Conservation (phyloP, 2,113 vertebrate genomes). For the Columba janthina region DNA sequence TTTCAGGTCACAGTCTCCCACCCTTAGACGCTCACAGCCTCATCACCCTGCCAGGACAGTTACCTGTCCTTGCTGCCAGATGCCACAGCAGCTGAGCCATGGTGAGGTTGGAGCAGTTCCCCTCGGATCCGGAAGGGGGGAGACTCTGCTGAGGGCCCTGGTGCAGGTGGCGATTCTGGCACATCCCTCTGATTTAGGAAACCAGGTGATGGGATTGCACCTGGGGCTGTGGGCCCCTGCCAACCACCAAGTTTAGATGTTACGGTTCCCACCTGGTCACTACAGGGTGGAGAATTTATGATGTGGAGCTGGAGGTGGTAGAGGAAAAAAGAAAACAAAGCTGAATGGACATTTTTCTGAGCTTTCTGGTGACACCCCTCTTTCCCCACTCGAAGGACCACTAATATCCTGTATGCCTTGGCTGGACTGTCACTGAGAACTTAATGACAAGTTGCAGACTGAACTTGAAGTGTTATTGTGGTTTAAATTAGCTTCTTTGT, state of each 20-base stretch:
- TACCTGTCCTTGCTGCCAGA: neutral
- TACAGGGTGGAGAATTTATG: neutral
- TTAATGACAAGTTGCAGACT: conserved; percentile 5
- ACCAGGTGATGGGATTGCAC: neutral
- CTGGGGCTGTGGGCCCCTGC: neutral
- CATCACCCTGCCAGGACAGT: rapidly evolving
- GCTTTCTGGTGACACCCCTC: neutral
- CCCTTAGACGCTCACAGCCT: neutral
- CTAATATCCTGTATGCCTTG: neutral
- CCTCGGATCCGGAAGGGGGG: neutral
- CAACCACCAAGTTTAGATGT: neutral
- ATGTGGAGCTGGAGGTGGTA: neutral
- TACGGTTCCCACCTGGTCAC: neutral
- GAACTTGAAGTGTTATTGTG: neutral
- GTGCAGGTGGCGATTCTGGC: neutral
- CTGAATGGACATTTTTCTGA: neutral
- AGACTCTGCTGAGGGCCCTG: neutral
- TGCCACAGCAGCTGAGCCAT: rapidly evolving
- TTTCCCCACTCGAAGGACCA: neutral
- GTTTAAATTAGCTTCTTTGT: conserved; percentile 34
- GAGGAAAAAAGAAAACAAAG: neutral
- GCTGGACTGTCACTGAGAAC: neutral
- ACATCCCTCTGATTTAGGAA: neutral
- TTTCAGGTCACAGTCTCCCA: neutral
- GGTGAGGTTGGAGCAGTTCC: neutral